Percentiles rank a stretch among this genome's conserved stretches.
phyloP scores from a whole-genome alignment of 2,888 invertebrate genomes.

The Brachycybe producta region DNA sequence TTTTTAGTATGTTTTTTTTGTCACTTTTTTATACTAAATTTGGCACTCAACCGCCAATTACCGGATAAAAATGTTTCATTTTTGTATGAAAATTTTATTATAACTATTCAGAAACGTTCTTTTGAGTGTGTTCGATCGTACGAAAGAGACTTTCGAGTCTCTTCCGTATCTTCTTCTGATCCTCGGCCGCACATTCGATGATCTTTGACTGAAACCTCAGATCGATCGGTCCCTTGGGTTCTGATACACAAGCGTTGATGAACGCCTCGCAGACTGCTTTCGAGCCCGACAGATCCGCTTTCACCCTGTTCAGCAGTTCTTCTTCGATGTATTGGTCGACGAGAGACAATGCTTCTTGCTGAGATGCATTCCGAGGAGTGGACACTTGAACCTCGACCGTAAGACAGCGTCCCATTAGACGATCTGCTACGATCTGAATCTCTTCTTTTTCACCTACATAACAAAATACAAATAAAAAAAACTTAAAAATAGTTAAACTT shows the following conservation, averaged over 20 bases:
- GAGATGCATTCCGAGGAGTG: constrained; percentile 33
- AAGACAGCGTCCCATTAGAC: constrained; percentile 32
- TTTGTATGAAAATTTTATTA: no score
- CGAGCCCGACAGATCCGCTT: constrained; percentile 24
- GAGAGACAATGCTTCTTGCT: constrained; percentile 31
- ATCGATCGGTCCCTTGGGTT: constrained; percentile 32
- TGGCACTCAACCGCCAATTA: no score
- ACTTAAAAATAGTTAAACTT: no score
- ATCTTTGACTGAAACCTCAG: constrained; percentile 32
- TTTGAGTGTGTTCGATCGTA: constrained; percentile 18
- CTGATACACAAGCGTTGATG: constrained; percentile 35
- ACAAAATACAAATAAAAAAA: no score
- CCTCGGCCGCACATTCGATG: constrained; percentile 36
- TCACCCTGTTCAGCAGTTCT: constrained; percentile 26
- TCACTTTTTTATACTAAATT: no score
- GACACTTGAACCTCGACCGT: constrained; percentile 32
- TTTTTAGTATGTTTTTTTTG: no score
- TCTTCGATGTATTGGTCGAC: constrained; percentile 30
- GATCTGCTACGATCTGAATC: constrained; percentile 32
- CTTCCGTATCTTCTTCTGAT: constrained; percentile 34
- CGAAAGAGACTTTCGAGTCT: constrained; percentile 23
- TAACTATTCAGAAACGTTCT: constrained; percentile 2
- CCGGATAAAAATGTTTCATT: no score
- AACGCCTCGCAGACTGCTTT: constrained; percentile 28
- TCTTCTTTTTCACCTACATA: constrained; percentile 36